Conservation (phyloP, 2,888 invertebrate species). For the Drosophila quasianomalipes region DNA sequence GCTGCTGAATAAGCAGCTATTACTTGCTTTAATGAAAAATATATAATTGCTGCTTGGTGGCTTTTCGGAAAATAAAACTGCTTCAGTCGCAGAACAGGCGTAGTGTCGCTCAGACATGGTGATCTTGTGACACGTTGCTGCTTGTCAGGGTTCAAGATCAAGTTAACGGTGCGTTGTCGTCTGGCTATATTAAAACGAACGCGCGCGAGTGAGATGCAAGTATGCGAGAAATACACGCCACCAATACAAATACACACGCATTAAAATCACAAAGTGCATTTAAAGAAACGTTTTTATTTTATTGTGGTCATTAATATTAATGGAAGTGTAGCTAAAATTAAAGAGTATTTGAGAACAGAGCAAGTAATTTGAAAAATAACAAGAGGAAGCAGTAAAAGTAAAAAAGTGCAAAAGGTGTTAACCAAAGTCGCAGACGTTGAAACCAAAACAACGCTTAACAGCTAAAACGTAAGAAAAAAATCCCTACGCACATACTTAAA, state of each 20-base stretch:
- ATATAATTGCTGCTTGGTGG: slow-evolving; percentile 72
- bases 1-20: too few relatives aligned
- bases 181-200: slow-evolving; percentile 35
- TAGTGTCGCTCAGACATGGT: slow-evolving; percentile 43
- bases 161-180: slow-evolving; percentile 70
- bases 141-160: slow-evolving; percentile 64
- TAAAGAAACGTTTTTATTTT: slow-evolving; percentile 37
- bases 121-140: slow-evolving; percentile 21
- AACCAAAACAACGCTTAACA: slow-evolving; percentile 36
- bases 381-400: slow-evolving; percentile 54
- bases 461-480: slow-evolving; percentile 64
- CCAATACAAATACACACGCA: slow-evolving; percentile 22
- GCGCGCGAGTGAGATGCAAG: slow-evolving; percentile 51
- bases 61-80: slow-evolving; percentile 50
- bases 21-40: slow-evolving; percentile 64
- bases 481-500: slow-evolving; percentile 47
- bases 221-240: slow-evolving; percentile 38
- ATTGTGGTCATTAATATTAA: slow-evolving; percentile 53
- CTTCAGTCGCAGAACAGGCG: slow-evolving; percentile 66
- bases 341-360: slow-evolving; percentile 47
- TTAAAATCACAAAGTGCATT: slow-evolving; percentile 25
- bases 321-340: slow-evolving; percentile 44
- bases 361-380: slow-evolving; percentile 38
- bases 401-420: slow-evolving; percentile 27
- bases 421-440: slow-evolving; percentile 17